These are phyloP conservation scores for Triplophysa rosa DNA, from an alignment of 2,113 vertebrate genomes.

Conservation along the genomic window DNA sequence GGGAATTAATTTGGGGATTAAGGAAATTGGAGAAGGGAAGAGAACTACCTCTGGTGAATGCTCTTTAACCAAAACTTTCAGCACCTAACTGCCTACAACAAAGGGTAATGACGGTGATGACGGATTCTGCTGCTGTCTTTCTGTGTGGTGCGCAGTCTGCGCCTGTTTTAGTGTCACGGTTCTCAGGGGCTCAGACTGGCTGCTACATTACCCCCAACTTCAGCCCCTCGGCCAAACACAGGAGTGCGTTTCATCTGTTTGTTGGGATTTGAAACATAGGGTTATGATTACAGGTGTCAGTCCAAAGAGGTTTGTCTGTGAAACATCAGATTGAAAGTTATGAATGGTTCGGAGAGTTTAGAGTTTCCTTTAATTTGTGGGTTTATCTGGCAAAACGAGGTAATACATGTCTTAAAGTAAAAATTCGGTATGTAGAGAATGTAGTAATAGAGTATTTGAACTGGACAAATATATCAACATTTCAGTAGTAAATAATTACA, in stretches of 20 bases:
- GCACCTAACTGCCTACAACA: conserved; percentile 75
- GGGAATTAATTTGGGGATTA: conserved; percentile 69
- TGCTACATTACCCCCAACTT: conserved; percentile 57
- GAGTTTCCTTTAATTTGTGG: not conserved
- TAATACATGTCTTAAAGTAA: not conserved
- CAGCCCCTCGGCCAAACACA: conserved; percentile 61
- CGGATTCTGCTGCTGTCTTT: conserved; percentile 65
- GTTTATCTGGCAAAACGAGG: not conserved
- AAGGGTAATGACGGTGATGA: conserved; percentile 82
- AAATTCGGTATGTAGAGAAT: not conserved
- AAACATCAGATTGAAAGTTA: too few relatives aligned
- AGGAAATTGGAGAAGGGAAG: conserved; percentile 63
- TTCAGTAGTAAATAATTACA: not conserved
- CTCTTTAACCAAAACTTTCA: conserved; percentile 84
- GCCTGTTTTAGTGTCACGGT: conserved; percentile 56
- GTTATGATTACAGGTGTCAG: conserved; percentile 28
- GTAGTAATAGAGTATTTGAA: not conserved
- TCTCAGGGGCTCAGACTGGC: conserved; percentile 44
- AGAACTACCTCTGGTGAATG: conserved; percentile 64
- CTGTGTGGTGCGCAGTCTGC: conserved; percentile 72
- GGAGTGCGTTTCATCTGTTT: conserved; percentile 58
- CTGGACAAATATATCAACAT: not conserved
- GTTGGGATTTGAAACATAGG: conserved; percentile 23
- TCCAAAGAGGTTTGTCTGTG: not conserved
- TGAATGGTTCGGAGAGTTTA: too few relatives aligned